Evolutionary conservation across 2,113 vertebrate genomes (phyloP), one percentile per base, ranked within the genome.

Genomic region (Brevimyrus niger): DNA sequence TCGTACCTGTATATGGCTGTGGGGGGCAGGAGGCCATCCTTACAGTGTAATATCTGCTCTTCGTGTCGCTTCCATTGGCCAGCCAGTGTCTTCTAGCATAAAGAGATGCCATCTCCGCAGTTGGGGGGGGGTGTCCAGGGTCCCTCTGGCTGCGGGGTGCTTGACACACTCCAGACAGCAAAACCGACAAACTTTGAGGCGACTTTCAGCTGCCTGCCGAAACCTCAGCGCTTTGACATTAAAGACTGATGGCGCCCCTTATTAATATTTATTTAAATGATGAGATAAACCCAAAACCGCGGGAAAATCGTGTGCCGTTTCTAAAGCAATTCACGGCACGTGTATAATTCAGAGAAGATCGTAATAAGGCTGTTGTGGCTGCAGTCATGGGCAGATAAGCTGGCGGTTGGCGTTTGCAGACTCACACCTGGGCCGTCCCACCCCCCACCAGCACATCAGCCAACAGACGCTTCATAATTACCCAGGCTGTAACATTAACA

Each of bases 231-330:
- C 27, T 51, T 38, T 87, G 48, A 42, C 17, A 87, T 87, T 23
- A 55, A 87, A 87, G 50, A 87, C 42, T 55, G 85, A 87, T 87
- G n/a, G 11, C 27, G 13, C 17, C 1, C 35, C 17, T 48, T 50
- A 48, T 53, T 55, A 87, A 87, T 87, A 87, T 87, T 87, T 35
- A 87, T 87, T 53, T 53, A 53, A 87, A 87, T 87, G 55, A 53
- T 87, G 42, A n/a, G 47, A 53, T 87, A 87, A 55, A 53, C 85
- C 50, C 23, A 11, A 53, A 87, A 7, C 8, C 31, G n/a, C 15
- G 35, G 35, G 46, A 86, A 86, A 86, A 86, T n/a, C 10, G 10
- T 5, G 13, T 2, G 27, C 48, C 31, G 38, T 87, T 11, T 87
- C 47, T 35, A 13, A 87, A 38, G 50, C 85, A 87, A 53, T 53